Conservation (phyloP, 92 coral and sea anemone species). For the Metridium senile region DNA sequence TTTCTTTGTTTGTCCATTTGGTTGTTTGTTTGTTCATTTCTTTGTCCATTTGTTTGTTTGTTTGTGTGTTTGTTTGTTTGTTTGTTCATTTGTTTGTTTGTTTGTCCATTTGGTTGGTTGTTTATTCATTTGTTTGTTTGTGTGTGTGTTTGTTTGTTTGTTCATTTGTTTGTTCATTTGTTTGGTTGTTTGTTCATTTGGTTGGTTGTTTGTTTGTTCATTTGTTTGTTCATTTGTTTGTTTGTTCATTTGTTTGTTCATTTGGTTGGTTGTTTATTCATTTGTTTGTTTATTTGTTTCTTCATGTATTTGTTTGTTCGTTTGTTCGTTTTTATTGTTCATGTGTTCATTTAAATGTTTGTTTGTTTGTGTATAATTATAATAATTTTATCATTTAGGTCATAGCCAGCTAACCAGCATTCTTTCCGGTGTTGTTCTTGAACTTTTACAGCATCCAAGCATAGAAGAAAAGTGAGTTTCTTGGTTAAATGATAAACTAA, state of each 20-base stretch:
- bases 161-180: neutral
- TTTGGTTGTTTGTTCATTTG: neutral
- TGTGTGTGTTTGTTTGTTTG: neutral
- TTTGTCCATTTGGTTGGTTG: neutral
- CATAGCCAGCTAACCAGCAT: slow-evolving; percentile 67
- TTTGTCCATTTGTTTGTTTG: neutral
- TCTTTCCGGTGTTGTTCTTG: slow-evolving; percentile 56
- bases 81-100: neutral
- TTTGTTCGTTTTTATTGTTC: neutral
- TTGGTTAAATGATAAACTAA: neutral
- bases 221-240: no score
- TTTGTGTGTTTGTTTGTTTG: neutral
- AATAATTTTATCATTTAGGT: slow-evolving; percentile 31
- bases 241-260: neutral
- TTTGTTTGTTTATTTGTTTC: neutral
- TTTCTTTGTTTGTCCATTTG: neutral
- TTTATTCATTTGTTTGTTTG: slow-evolving; percentile 1
- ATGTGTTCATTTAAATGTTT: neutral
- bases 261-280: neutral
- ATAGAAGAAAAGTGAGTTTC: slow-evolving; percentile 61
- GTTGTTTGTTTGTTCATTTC: neutral
- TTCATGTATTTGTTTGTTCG: neutral
- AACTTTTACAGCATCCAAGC: slow-evolving; percentile 60
- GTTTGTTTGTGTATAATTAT: neutral
- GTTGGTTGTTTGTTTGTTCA: neutral